Evolutionary conservation across 1,140 invertebrate genomes (phyloP).

Genomic region (Fragariocoptes setiger): DNA sequence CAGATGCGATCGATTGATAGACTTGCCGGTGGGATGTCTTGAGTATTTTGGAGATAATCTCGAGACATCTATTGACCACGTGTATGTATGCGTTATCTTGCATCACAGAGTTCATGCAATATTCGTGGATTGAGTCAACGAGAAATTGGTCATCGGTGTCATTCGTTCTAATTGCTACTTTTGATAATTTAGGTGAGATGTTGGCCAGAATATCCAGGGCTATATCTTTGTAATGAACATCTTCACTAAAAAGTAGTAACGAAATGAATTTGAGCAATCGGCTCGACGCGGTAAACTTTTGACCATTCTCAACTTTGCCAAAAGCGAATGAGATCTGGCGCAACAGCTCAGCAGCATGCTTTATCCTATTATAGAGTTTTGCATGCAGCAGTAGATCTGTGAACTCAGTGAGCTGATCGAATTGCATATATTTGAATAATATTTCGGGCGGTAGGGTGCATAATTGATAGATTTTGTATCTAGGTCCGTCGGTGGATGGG

Average conservation of each 20-base stretch:
- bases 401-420: too few relatives aligned
- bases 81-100: conserved; percentile 4
- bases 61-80: conserved; percentile 4
- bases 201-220: conserved; percentile 9
- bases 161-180: neutral
- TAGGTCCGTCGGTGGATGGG: too few relatives aligned
- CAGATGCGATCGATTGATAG: too few relatives aligned
- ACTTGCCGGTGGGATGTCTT: neutral
- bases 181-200: conserved; percentile 1
- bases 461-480: too few relatives aligned
- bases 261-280: conserved; percentile 7
- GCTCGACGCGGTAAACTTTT: too few relatives aligned
- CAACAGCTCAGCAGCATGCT: too few relatives aligned
- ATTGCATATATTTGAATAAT: too few relatives aligned
- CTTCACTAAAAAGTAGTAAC: conserved; percentile 3
- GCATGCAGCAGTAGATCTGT: too few relatives aligned
- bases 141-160: neutral
- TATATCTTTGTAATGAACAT: conserved; percentile 3
- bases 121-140: conserved; percentile 1
- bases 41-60: conserved; percentile 7
- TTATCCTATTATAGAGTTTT: too few relatives aligned
- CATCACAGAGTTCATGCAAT: conserved; percentile 3
- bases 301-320: too few relatives aligned
- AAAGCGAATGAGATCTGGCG: too few relatives aligned
- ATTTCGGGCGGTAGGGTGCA: too few relatives aligned